Conservation (phyloP, 2,888 invertebrate species). For the Folsomia manolachei region DNA sequence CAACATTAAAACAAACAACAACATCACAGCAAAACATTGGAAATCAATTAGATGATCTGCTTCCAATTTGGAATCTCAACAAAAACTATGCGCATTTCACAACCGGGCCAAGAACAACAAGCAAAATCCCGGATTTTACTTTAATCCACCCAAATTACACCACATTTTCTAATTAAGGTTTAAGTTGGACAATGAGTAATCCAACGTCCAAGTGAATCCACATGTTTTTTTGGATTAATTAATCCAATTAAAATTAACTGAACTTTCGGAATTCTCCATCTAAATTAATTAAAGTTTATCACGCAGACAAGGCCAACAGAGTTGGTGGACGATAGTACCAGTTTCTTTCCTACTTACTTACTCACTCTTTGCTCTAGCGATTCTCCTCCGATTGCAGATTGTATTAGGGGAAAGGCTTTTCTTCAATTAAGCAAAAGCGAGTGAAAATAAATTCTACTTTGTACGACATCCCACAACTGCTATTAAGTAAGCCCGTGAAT, state of each 20-base stretch:
- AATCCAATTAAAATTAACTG: conserved; percentile 8
- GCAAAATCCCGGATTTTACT: neutral
- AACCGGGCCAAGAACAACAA: too few species aligned
- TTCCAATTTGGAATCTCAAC: neutral
- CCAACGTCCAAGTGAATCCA: neutral
- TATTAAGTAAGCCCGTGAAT: conserved; percentile 23
- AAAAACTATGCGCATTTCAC: too few species aligned
- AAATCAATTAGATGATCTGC: neutral
- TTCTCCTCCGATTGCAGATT: neutral
- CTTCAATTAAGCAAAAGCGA: conserved; percentile 16
- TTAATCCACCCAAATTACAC: neutral
- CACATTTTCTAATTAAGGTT: conserved; percentile 4
- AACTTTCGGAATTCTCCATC: neutral
- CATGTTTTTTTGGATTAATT: conserved; percentile 5
- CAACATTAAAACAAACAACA: too few species aligned
- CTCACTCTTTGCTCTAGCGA: conserved; percentile 1
- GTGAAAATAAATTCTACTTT: conserved; percentile 23
- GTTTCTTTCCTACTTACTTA: too few species aligned
- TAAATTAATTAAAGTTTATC: conserved; percentile 10
- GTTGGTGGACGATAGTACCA: conserved; percentile 11
- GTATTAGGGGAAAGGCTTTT: conserved; percentile 16
- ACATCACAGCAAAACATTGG: conserved; percentile 10
- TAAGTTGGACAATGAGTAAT: neutral
- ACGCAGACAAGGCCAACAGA: conserved; percentile 8
- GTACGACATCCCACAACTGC: conserved; percentile 18